Evolutionary conservation across 1,140 invertebrate species (phyloP), one percentile per base, ranked within the genome.

Genomic region (Drosophila santomea): DNA sequence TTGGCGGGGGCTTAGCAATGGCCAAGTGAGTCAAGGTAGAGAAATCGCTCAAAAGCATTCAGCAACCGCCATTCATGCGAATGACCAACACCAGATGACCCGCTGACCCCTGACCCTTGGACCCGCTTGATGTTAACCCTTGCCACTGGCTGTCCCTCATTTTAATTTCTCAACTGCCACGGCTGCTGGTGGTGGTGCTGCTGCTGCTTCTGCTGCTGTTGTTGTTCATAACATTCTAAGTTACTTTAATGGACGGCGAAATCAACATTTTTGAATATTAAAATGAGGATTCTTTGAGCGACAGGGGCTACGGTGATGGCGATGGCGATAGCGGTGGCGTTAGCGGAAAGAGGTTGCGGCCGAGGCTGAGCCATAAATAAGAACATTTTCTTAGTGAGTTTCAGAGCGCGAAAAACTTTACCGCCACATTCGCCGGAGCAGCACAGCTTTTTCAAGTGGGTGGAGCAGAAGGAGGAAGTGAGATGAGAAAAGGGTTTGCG

Each of bases 181-280:
- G 5, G 11, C 43, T 20, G 5, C 39, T 15, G 6, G 6, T 10
- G 15, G 8, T 10, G 32, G 7, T 8, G 6, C 6, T 10, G 15
- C 32, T 10, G 32, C 28, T 32, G 2, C 28, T n/a, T n/a, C n/a
- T 8, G 28, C 32, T 32, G 12, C 12, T 23, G 44, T 8, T 47
- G 41, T 43, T 55, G 38, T 32, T 23, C n/a, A 60, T 39, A 67
- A 43, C 55, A 71, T 48, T 68, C 50, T 69, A 66, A 74, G 59
- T 69, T 80, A 50, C 73, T 74, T 80, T 80, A 84, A 84, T 80
- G 80, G 80, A 69, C 60, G 59, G 38, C 45, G 38, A 48, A 59
- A 68, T 64, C 73, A 80, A 73, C 73, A 84, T 84, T 85, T 86
- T 78, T 83, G 67, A 77, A 89, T 79, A 80, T 82, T 83, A 80